phyloP scores from a whole-genome alignment of 2,113 vertebrate species.

The Pelodiscus sinensis region DNA sequence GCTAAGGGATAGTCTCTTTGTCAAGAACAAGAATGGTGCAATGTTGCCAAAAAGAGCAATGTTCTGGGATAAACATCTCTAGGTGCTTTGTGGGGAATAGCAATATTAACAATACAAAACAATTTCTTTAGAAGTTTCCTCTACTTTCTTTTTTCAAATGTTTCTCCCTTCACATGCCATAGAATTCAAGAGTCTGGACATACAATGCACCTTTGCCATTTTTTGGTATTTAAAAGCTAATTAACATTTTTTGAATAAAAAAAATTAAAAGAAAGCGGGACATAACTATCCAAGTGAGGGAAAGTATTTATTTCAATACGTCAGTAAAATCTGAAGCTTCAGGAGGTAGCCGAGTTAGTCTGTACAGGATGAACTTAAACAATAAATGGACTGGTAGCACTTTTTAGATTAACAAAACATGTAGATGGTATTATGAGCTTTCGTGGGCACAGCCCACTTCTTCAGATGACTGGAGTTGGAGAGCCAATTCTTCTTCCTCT shows the following conservation, averaged over 20 bases:
- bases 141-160: background rate
- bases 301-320: background rate
- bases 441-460: too few species aligned
- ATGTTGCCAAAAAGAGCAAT: background rate
- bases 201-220: background rate
- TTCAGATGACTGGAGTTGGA: too few species aligned
- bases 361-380: too few species aligned
- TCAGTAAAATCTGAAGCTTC: background rate
- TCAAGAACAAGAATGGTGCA: background rate
- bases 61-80: background rate
- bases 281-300: background rate
- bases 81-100: accelerated
- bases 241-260: background rate
- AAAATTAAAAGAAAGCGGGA: background rate
- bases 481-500: background rate
- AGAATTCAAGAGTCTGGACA: background rate
- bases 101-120: background rate
- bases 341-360: too few species aligned
- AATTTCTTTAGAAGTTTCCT: background rate
- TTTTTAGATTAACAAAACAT: too few species aligned
- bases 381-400: too few species aligned
- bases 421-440: too few species aligned
- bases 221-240: background rate
- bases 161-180: background rate
- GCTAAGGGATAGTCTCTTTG: background rate